Base-by-base conservation (phyloP, 2,888 invertebrate species). In the Drosophila aldrichi region DNA sequence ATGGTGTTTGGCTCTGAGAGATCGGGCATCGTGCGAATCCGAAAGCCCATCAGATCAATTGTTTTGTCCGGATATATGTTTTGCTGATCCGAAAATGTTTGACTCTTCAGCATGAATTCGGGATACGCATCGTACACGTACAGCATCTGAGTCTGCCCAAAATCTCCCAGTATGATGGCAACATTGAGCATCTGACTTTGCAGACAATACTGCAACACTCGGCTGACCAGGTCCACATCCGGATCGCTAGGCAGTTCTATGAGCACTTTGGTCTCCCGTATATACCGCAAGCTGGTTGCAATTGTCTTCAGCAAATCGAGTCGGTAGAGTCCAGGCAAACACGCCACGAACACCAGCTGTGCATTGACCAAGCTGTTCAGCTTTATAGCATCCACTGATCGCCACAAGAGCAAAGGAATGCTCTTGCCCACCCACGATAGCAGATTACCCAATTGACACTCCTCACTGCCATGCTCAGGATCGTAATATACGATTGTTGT, bases 1-100 rank as follows among this genome's bases (percentile, higher is more conserved):
- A 87, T 82, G 0, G 90, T 79, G 7, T 77, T 81, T 1, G 86
- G 86, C 20, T 86, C 90, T 0, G 85, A 80, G 7, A 73, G 78
- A 64, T 90, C 86, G 0, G 86, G 89, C 32, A 81, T 41, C 0
- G 89, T 73, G 0, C 77, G 72, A 0, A 87, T 38, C 0, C 0
- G 16, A n/a, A 46, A 63, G 0, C 70, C 75, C 12, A 52, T 44
- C 3, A 90, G 40, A 34, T 87, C 60, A 4, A 25, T 2, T 8
- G 51, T 61, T 60, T 85, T 85, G 20, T 85, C 63, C 2, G 81
- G 77, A 67, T 72, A 87, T 3, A 89, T 18, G 7, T 57, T 32
- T 9, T 7, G 5, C 0, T 57, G 29, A 2, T 7, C 0, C 8
- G 18, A n/a, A 12, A 77, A 79, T 3, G 10, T 8, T 7, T 61